These are phyloP conservation scores for Drosophila monieri DNA, from an alignment of 2,888 invertebrate species.

Conservation along the genomic window DNA sequence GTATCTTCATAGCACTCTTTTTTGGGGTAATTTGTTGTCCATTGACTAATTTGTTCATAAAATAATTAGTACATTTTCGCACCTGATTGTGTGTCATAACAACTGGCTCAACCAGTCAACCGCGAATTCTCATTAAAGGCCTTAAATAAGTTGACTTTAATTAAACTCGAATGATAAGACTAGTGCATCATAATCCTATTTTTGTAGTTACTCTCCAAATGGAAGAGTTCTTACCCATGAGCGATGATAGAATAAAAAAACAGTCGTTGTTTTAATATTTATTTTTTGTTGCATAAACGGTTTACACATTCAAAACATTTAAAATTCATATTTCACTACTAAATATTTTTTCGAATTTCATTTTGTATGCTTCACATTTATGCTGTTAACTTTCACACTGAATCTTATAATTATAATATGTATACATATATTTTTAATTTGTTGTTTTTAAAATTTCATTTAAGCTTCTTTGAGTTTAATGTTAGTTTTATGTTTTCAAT, in stretches of 20 bases:
- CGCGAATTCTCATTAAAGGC: not conserved
- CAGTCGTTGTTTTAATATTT: constrained; percentile 58
- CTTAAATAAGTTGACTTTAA: not conserved
- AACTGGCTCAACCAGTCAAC: not conserved
- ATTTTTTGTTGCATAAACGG: constrained; percentile 64
- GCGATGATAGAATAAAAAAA: not conserved
- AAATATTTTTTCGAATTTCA: constrained; percentile 37
- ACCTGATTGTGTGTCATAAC: not conserved
- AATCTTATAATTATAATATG: constrained; percentile 49
- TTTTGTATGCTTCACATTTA: constrained; percentile 60
- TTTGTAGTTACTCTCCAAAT: not conserved
- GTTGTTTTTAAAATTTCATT: constrained; percentile 31
- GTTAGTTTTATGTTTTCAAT: constrained; percentile 14
- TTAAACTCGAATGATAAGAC: constrained; percentile 1
- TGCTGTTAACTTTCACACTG: constrained; percentile 78
- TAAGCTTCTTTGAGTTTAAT: constrained; percentile 37
- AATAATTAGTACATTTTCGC: not conserved
- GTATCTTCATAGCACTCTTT: not conserved
- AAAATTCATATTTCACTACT: constrained; percentile 61
- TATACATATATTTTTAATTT: constrained; percentile 53
- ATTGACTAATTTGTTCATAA: not conserved
- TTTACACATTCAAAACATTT: constrained; percentile 74
- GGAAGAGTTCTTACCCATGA: not conserved
- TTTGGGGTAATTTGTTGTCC: not conserved
- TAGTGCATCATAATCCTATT: too few relatives aligned